These are phyloP conservation scores for Engraulis encrasicolus DNA, from an alignment of 2,113 vertebrate species.

Conservation along the genomic window DNA sequence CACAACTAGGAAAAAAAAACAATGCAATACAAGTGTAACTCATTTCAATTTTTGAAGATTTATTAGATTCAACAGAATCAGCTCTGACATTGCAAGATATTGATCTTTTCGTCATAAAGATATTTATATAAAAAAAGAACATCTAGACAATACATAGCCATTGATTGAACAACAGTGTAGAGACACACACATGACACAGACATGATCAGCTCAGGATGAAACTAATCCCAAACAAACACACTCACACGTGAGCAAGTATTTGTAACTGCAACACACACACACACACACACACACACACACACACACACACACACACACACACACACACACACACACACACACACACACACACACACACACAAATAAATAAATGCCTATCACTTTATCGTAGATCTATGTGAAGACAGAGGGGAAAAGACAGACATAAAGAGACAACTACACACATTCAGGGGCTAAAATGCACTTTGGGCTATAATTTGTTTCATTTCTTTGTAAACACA, in stretches of 20 bases:
- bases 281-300: background rate
- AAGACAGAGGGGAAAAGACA: background rate
- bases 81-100: constrained; percentile 6
- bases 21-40: background rate
- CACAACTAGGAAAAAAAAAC: background rate
- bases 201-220: background rate
- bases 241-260: background rate
- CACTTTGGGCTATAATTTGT: constrained; percentile 16
- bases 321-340: background rate
- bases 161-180: background rate
- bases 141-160: background rate
- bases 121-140: constrained; percentile 8
- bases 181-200: background rate
- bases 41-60: background rate
- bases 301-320: background rate
- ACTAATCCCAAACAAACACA: background rate
- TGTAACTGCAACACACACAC: background rate
- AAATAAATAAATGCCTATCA: background rate
- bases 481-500: background rate
- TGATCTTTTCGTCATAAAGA: background rate
- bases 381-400: background rate
- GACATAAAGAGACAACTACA: background rate
- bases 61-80: constrained; percentile 20
- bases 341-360: background rate
- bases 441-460: constrained; percentile 4